Evolutionary conservation across 2,797 vertebrate genomes (phyloP), one percentile per base, ranked within the genome.

Genomic region (Dicrostonyx torquatus): DNA sequence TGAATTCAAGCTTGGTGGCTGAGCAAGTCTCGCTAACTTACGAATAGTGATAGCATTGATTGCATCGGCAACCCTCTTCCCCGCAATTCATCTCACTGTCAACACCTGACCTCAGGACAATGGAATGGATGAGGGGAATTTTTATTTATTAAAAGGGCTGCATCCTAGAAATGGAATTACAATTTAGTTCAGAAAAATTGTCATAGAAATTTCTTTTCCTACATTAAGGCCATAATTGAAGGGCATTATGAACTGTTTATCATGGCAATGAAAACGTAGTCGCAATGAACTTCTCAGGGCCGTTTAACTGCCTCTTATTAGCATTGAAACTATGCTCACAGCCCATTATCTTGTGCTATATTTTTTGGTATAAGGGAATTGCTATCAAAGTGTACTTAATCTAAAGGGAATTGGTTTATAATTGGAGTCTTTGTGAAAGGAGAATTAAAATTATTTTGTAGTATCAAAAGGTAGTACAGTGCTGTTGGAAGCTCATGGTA

Each of bases 401-500:
- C 98, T 98, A 97, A 98, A 96, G 94, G 96, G 97, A 98, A 98
- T 98, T 98, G 97, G 97, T 98, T 98, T 98, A 98, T 98, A 98
- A 98, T 98, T 98, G 95, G 97, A 97, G 96, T 97, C 96, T 96
- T 98, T 97, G 96, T 94, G 97, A 98, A 98, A 97, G 92, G 85
- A 75, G 96, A 96, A 97, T 98, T 97, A 97, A 98, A 98, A 97
- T 98, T 97, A 98, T 98, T 98, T 96, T 94, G 90, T 96, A 92
- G 97, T 98, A 95, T 97, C 78, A 58, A 68, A 90, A 87, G 96
- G 96, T 95, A 97, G 97, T 95, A 93, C 85, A 80, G 78, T 66
- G 92, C 96, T 97, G 93, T 97, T 93, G 85, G 92, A 92, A 96
- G 95, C 95, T 55, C 34, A 77, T 95, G 93, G 76, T 94, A 87